Percentiles rank a stretch among this genome's conserved stretches.
Evolutionary conservation across 1,140 invertebrate species (phyloP).

Genomic region (Lordiphosa collinella): DNA sequence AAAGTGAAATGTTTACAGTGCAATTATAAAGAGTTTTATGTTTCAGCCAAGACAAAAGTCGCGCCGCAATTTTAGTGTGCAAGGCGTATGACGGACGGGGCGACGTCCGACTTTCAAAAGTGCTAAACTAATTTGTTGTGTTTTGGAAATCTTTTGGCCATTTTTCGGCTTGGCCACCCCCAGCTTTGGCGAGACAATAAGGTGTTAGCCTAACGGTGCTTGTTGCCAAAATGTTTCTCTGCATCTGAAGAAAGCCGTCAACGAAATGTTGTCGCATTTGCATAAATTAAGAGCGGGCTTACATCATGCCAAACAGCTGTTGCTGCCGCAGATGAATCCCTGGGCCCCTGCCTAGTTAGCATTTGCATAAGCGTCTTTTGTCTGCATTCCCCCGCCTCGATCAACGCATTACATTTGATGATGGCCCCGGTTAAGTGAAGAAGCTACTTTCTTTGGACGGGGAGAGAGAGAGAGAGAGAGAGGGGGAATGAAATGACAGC

Average conservation of each 20-base stretch:
- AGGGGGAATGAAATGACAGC: slow-evolving; percentile 1
- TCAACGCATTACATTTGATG: slow-evolving; percentile 15
- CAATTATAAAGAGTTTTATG: slow-evolving; percentile 77
- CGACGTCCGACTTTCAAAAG: slow-evolving; percentile 61
- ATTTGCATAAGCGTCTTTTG: slow-evolving; percentile 74
- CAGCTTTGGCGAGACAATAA: slow-evolving; percentile 37
- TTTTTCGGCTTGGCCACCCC: slow-evolving; percentile 50
- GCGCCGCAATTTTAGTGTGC: slow-evolving; percentile 57
- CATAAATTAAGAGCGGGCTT: slow-evolving; percentile 72
- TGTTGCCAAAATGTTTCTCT: slow-evolving; percentile 15
- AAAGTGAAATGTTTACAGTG: slow-evolving; percentile 75
- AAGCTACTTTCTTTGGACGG: slow-evolving; percentile 64
- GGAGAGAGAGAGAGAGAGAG: neutral
- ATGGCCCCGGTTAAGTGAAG: slow-evolving; percentile 2
- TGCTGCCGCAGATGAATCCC: slow-evolving; percentile 13
- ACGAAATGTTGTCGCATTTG: slow-evolving; percentile 63
- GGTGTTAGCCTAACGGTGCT: slow-evolving; percentile 24
- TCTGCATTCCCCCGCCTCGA: slow-evolving; percentile 14
- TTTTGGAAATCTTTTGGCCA: slow-evolving; percentile 25
- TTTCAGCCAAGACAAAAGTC: slow-evolving; percentile 46
- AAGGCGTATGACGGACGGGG: slow-evolving; percentile 53
- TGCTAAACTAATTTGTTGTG: slow-evolving; percentile 66
- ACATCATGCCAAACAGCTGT: slow-evolving; percentile 65
- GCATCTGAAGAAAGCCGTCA: slow-evolving; percentile 66
- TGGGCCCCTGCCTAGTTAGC: slow-evolving; percentile 16